Evolutionary conservation across 2,888 invertebrate genomes (phyloP).

Genomic region (Drosophila conformis): DNA sequence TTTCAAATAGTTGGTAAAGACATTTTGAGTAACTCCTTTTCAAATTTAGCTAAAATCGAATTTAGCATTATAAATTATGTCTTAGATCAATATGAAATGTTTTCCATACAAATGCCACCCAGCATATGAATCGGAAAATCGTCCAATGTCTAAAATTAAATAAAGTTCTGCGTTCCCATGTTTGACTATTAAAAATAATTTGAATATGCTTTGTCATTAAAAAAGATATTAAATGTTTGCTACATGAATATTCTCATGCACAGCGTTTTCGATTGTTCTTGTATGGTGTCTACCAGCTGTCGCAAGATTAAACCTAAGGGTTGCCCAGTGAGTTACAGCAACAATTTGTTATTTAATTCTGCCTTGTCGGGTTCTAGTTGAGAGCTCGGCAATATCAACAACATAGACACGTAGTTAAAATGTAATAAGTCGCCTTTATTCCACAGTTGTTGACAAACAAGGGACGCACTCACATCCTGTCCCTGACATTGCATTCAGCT

Average conservation of each 20-base stretch:
- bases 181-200: constrained; percentile 9
- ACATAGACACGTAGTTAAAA: constrained; percentile 55
- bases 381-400: constrained; percentile 33
- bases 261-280: not conserved
- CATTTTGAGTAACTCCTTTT: not conserved
- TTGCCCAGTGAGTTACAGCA: constrained; percentile 12
- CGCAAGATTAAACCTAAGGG: not conserved
- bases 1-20: not conserved
- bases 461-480: constrained; percentile 73
- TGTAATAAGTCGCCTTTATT: constrained; percentile 65
- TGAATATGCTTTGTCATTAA: constrained; percentile 12
- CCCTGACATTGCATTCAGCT: constrained; percentile 35
- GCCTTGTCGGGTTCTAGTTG: constrained; percentile 28
- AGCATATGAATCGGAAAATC: not conserved
- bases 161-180: constrained; percentile 1
- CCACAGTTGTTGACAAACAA: constrained; percentile 71
- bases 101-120: not conserved
- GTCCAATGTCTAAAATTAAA: not conserved
- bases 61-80: not conserved
- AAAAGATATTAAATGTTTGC: constrained; percentile 6
- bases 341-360: constrained; percentile 62
- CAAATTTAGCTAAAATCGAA: not conserved
- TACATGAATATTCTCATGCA: constrained; percentile 7
- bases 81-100: not conserved
- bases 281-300: not conserved